Percentiles rank a stretch among this genome's conserved stretches.
Evolutionary conservation across 2,888 invertebrate genomes (phyloP).

Genomic region (Xestia sexstrigata): DNA sequence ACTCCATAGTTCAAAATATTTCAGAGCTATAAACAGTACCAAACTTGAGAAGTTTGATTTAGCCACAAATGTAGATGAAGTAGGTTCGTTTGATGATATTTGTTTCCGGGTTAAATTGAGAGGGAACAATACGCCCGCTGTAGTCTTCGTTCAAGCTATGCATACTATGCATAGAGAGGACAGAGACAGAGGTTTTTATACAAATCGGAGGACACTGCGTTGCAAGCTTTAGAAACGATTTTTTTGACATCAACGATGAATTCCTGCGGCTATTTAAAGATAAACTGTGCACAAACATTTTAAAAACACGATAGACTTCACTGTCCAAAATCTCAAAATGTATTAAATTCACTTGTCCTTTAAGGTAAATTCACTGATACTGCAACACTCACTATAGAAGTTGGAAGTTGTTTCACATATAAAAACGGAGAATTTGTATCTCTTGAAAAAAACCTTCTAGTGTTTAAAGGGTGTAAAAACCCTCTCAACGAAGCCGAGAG

Average conservation of each 20-base stretch:
- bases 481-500: no score
- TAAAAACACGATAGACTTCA: conserved; percentile 15
- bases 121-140: neutral
- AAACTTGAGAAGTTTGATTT: neutral
- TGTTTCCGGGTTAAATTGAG: conserved; percentile 44
- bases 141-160: conserved; percentile 32
- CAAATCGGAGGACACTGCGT: conserved; percentile 17
- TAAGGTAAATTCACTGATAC: neutral
- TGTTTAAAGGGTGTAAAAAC: no score
- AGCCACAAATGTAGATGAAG: conserved; percentile 56
- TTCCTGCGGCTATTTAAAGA: conserved; percentile 33
- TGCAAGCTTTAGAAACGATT: conserved; percentile 36
- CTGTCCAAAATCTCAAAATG: neutral
- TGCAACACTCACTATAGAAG: neutral
- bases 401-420: conserved; percentile 11
- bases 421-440: conserved; percentile 40
- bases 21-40: neutral
- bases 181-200: neutral
- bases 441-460: conserved; percentile 14
- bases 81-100: conserved; percentile 60
- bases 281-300: conserved; percentile 24
- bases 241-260: conserved; percentile 27
- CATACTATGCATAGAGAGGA: conserved; percentile 28
- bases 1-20: neutral
- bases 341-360: neutral